phyloP scores from a whole-genome alignment of 2,888 invertebrate genomes.

The Epsilonema sp. region DNA sequence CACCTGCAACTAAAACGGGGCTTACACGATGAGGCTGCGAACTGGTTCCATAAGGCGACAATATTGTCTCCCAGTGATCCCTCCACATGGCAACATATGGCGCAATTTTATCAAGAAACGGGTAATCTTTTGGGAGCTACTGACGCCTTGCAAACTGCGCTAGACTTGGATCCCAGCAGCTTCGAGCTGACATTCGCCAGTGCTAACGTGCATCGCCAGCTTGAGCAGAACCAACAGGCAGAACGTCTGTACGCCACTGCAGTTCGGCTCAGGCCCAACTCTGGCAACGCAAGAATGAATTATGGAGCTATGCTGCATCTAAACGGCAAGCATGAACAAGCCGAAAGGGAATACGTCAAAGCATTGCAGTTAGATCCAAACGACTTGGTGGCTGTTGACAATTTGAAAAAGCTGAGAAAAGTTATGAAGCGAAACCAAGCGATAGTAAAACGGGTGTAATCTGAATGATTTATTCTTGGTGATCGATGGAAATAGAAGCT shows the following conservation, averaged over 20 bases:
- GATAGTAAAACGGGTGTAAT: no score
- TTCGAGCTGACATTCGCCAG: slow-evolving; percentile 14
- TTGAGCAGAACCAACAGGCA: slow-evolving; percentile 7
- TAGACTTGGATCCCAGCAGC: slow-evolving; percentile 28
- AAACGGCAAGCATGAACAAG: slow-evolving; percentile 68
- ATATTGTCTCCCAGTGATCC: not conserved
- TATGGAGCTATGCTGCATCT: slow-evolving; percentile 81
- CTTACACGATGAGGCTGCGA: no score
- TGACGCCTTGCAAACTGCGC: slow-evolving; percentile 27
- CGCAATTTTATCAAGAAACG: slow-evolving; percentile 2
- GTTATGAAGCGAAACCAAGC: not conserved
- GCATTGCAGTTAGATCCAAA: slow-evolving; percentile 67
- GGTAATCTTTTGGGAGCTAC: slow-evolving; percentile 24
- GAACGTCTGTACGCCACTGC: slow-evolving; percentile 3
- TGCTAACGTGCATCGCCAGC: slow-evolving; percentile 11
- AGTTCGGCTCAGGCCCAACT: not conserved
- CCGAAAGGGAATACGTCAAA: slow-evolving; percentile 61
- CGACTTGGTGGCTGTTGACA: slow-evolving; percentile 66
- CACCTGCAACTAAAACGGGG: slow-evolving; percentile 64
- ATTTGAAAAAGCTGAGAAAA: slow-evolving; percentile 49
- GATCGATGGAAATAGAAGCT: no score
- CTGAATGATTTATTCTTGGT: no score
- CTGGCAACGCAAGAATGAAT: slow-evolving; percentile 60
- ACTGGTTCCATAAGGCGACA: not conserved
- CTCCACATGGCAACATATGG: not conserved